Evolutionary conservation across 2,797 vertebrate species (phyloP).

Genomic region (Leptatherina wallacei): DNA sequence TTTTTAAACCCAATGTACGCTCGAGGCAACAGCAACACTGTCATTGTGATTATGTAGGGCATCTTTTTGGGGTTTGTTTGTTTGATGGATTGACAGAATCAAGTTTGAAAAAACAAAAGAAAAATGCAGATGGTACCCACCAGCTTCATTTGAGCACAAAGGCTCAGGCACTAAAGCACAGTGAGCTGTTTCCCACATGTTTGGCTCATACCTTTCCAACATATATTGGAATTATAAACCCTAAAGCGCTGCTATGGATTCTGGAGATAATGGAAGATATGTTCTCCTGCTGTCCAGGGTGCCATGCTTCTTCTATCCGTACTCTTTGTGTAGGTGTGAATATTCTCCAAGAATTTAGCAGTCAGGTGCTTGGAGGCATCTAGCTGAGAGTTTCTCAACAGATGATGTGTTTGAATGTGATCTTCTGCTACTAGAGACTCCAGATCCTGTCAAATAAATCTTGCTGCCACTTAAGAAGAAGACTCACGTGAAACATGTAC

Average conservation of each 20-base stretch:
- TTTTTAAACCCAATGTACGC: background rate
- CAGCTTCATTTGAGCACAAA: background rate
- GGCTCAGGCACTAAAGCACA: background rate
- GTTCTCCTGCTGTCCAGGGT: background rate
- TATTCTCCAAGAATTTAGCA: slow-evolving; percentile 24
- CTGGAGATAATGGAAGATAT: background rate
- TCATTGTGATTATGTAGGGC: slow-evolving; percentile 5
- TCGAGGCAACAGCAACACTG: background rate
- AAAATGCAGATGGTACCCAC: background rate
- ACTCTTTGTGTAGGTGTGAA: background rate
- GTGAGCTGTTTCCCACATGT: background rate
- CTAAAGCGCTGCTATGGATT: background rate
- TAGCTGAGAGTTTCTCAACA: slow-evolving; percentile 25
- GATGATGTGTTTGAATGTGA: slow-evolving; percentile 2
- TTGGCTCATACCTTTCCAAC: background rate
- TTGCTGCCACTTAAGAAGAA: background rate
- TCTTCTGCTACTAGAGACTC: slow-evolving; percentile 8
- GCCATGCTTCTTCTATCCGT: background rate
- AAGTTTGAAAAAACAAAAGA: background rate
- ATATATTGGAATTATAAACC: background rate
- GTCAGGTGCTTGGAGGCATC: slow-evolving; percentile 7
- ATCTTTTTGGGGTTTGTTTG: background rate
- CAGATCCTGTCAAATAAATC: slow-evolving; percentile 4
- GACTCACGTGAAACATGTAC: background rate
- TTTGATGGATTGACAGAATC: background rate